Evolutionary conservation across 2,888 invertebrate genomes (phyloP).

Genomic region (Brenthis hecate): DNA sequence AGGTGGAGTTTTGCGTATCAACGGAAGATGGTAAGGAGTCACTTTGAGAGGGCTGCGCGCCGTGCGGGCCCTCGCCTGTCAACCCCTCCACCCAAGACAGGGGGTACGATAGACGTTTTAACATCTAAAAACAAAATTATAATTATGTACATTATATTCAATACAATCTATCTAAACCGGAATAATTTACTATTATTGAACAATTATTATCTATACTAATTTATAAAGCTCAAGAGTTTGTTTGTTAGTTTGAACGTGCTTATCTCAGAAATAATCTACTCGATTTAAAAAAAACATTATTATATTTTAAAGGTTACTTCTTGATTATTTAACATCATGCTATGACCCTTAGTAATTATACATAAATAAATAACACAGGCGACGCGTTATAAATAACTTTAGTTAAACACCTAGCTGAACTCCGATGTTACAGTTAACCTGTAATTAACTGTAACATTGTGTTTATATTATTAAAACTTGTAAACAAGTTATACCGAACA

Average conservation of each 20-base stretch:
- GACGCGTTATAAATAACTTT: too few relatives aligned
- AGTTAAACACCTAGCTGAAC: too few relatives aligned
- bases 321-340: too few relatives aligned
- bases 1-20: conserved; percentile 85
- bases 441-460: conserved; percentile 1
- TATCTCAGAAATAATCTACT: too few relatives aligned
- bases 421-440: not conserved
- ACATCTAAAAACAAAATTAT: conserved; percentile 83
- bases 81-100: conserved; percentile 95
- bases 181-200: too few relatives aligned
- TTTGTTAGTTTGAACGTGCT: too few relatives aligned
- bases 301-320: too few relatives aligned
- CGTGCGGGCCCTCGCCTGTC: conserved; percentile 87
- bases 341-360: too few relatives aligned
- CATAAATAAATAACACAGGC: too few relatives aligned
- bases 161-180: not conserved
- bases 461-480: not conserved
- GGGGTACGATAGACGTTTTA: conserved; percentile 95
- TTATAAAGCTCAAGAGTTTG: too few relatives aligned
- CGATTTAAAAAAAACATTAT: too few relatives aligned
- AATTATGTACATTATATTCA: not conserved
- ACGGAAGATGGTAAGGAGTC: conserved; percentile 83
- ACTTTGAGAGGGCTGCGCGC: conserved; percentile 80
- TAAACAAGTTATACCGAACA: not conserved
- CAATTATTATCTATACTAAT: too few relatives aligned